A percentile compares a stretch with the other conserved stretches of the same genome.
phyloP scores from a whole-genome alignment of 2,797 vertebrate species.

The Trachops cirrhosus region DNA sequence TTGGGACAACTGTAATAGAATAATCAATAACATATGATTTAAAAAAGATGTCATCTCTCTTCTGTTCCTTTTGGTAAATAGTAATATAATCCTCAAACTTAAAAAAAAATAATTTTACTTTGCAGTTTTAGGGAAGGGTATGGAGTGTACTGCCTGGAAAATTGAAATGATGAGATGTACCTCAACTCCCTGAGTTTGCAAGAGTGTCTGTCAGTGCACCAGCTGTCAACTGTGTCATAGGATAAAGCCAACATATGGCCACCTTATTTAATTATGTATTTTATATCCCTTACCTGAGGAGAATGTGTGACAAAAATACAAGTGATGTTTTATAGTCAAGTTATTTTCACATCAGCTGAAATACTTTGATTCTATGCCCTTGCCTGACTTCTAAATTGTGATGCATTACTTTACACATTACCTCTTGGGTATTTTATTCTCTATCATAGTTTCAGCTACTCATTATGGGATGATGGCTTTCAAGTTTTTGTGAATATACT shows the following conservation, averaged over 20 bases:
- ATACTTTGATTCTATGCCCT: neutral
- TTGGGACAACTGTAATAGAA: neutral
- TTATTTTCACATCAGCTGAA: neutral
- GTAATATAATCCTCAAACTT: neutral
- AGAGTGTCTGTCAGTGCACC: neutral
- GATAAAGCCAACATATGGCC: neutral
- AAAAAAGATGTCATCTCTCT: neutral
- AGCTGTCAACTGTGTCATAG: neutral
- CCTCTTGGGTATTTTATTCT: neutral
- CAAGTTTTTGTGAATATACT: neutral
- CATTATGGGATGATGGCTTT: neutral
- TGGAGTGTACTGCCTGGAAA: neutral
- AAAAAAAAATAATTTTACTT: neutral
- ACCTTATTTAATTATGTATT: neutral
- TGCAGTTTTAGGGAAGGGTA: neutral
- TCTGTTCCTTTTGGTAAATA: neutral
- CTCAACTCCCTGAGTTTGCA: neutral
- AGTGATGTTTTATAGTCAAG: neutral
- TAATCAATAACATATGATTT: neutral
- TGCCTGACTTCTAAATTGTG: neutral
- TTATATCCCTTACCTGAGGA: neutral
- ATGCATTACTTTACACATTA: neutral
- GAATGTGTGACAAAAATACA: neutral
- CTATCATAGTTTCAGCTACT: neutral
- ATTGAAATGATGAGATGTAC: neutral